phyloP scores from a whole-genome alignment of 2,888 invertebrate genomes.

The Diarsia rubi region DNA sequence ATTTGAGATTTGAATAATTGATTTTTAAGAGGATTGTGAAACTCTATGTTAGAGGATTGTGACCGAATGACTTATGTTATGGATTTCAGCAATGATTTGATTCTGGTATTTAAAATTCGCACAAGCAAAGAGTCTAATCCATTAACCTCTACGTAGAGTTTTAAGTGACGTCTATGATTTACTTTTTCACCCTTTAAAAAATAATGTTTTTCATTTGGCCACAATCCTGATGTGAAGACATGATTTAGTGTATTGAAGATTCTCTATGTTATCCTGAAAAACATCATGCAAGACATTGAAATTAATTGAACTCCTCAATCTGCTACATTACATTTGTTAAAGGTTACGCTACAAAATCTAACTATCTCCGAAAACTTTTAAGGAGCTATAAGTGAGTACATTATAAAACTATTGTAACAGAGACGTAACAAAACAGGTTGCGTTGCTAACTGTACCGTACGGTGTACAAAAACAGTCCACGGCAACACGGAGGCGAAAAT shows the following conservation, averaged over 20 bases:
- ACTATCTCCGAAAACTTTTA: neutral
- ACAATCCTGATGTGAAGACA: neutral
- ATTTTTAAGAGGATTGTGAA: conserved; percentile 27
- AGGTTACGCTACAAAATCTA: neutral
- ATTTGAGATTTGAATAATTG: conserved; percentile 20
- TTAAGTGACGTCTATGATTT: neutral
- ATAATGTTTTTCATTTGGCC: neutral
- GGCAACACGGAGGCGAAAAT: conserved; percentile 47
- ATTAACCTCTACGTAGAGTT: neutral
- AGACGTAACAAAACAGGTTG: neutral
- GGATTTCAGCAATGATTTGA: conserved; percentile 2
- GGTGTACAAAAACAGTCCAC: conserved; percentile 41
- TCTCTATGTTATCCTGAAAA: too few species aligned
- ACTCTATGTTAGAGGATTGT: conserved; percentile 20
- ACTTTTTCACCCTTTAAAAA: neutral
- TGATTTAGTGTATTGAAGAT: neutral
- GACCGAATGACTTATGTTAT: neutral
- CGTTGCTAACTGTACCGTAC: conserved; percentile 47
- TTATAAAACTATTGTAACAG: conserved; percentile 5
- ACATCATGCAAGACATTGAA: neutral
- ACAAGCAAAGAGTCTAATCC: neutral
- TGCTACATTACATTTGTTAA: neutral
- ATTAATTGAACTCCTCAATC: neutral
- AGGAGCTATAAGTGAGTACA: neutral
- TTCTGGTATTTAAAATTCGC: neutral